Base-by-base conservation (phyloP, 2,888 invertebrate genomes). In the Pammene fasciana region DNA sequence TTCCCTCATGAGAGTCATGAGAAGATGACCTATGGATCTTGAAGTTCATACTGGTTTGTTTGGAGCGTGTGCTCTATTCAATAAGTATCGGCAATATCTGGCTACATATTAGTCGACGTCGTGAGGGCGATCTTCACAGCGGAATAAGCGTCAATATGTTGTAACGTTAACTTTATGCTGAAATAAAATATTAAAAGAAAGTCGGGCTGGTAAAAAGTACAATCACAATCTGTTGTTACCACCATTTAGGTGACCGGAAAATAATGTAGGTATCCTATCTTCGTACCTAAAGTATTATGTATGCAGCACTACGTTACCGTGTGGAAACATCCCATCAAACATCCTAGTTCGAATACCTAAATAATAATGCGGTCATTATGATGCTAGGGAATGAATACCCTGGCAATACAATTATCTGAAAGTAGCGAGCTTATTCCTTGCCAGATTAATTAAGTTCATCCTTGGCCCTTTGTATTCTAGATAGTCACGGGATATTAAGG, bases 21-120 rank as follows among this genome's bases (percentile, higher is more conserved):
- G n/a, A n/a, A n/a, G n/a, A n/a, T n/a, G n/a, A n/a, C n/a, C n/a
- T 46, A 46, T 5, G 14, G 46, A 7, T 46, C 14, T 46, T 8
- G 26, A 14, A 0, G 1, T 48, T 16, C 16, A 48, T 14, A 16
- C 16, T 16, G 7, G 14, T 48, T n/a, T 14, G 16, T 38, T 8
- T 16, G 2, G 46, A 1, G 9, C 10, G 16, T 14, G 14, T 48
- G 48, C n/a, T n/a, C n/a, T n/a, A n/a, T 1, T 16, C 4, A 16
- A 14, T 48, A 48, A 16, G 48, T 14, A 14, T 8, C 8, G 16
- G 46, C 8, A 48, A 48, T 48, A 48, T 16, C 43, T 1, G 13
- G 9, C 14, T 48, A 68, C 62, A 64, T 50, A 68, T 68, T 68
- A 68, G 64, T 45, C 45, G 18, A 26, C 52, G 13, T 16, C 52